Conservation (phyloP, 2,888 invertebrate genomes). For the Chrysopilus asiliformis region DNA sequence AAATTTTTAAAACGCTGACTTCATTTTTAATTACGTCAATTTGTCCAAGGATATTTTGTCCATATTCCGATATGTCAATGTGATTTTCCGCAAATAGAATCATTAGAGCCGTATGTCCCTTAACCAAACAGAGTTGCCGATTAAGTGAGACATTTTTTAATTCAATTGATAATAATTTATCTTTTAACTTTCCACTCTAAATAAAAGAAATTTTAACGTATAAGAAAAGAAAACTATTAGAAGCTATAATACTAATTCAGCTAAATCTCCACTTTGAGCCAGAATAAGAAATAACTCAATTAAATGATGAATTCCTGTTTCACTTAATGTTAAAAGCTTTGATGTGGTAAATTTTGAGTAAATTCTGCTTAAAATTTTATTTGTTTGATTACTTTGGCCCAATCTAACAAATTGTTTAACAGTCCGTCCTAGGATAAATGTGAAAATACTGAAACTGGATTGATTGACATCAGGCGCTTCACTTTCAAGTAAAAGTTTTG, state of each 20-base stretch:
- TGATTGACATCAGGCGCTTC: slow-evolving; percentile 27
- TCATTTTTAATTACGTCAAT: slow-evolving; percentile 24
- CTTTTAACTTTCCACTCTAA: slow-evolving; percentile 29
- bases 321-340: slow-evolving; percentile 41
- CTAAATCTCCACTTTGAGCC: slow-evolving; percentile 24
- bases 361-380: slow-evolving; percentile 42
- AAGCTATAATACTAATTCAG: slow-evolving; percentile 22
- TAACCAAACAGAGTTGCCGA: slow-evolving; percentile 28
- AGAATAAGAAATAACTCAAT: slow-evolving; percentile 33
- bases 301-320: slow-evolving; percentile 43
- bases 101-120: slow-evolving; percentile 33
- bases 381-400: slow-evolving; percentile 21
- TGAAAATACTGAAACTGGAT: slow-evolving; percentile 39
- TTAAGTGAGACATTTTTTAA: slow-evolving; percentile 28
- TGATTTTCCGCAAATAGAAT: slow-evolving; percentile 30
- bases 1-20: slow-evolving; percentile 23
- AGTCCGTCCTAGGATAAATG: slow-evolving; percentile 35
- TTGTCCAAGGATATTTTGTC: slow-evolving; percentile 27
- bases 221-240: background rate
- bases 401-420: slow-evolving; percentile 19
- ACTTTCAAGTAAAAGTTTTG: slow-evolving; percentile 28
- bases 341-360: slow-evolving; percentile 44
- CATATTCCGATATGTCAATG: slow-evolving; percentile 27
- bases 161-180: slow-evolving; percentile 29
- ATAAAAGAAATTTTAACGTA: slow-evolving; percentile 8